These are phyloP conservation scores for Cynaeus angustus DNA, from an alignment of 2,888 invertebrate genomes.

Conservation along the genomic window DNA sequence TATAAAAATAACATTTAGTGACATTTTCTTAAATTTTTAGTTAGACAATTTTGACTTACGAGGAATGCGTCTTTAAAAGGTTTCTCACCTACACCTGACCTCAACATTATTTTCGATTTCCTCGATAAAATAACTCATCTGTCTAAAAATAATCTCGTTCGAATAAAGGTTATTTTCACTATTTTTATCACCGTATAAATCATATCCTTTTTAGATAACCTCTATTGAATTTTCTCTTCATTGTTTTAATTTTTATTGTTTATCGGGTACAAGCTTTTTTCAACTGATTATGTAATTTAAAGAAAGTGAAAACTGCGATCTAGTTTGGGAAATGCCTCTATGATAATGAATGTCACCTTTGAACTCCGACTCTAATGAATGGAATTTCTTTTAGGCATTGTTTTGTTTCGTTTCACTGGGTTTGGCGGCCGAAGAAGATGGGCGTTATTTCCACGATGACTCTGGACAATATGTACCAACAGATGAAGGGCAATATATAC, in stretches of 20 bases:
- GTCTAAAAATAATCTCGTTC: slow-evolving; percentile 8
- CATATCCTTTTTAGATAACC: no score
- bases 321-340: slow-evolving; percentile 10
- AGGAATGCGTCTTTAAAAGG: slow-evolving; percentile 32
- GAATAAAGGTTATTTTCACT: slow-evolving; percentile 11
- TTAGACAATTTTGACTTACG: slow-evolving; percentile 22
- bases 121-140: slow-evolving; percentile 5
- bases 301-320: slow-evolving; percentile 17
- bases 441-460: slow-evolving; percentile 33
- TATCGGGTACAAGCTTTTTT: no score
- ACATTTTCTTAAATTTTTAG: not conserved
- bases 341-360: slow-evolving; percentile 11
- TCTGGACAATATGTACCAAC: slow-evolving; percentile 42
- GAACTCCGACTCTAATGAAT: slow-evolving; percentile 13
- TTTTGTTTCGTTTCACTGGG: slow-evolving; percentile 3
- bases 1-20: not conserved
- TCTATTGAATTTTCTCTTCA: no score
- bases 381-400: slow-evolving; percentile 9
- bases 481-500: slow-evolving; percentile 44
- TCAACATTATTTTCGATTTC: slow-evolving; percentile 17
- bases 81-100: slow-evolving; percentile 38
- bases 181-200: not conserved
- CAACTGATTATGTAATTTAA: not conserved
- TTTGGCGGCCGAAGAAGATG: slow-evolving; percentile 34
- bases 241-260: no score